A percentile compares a stretch with the other conserved stretches of the same genome.
Conservation (phyloP, 92 coral and sea anemone genomes). For the Heliopora coerulea region DNA sequence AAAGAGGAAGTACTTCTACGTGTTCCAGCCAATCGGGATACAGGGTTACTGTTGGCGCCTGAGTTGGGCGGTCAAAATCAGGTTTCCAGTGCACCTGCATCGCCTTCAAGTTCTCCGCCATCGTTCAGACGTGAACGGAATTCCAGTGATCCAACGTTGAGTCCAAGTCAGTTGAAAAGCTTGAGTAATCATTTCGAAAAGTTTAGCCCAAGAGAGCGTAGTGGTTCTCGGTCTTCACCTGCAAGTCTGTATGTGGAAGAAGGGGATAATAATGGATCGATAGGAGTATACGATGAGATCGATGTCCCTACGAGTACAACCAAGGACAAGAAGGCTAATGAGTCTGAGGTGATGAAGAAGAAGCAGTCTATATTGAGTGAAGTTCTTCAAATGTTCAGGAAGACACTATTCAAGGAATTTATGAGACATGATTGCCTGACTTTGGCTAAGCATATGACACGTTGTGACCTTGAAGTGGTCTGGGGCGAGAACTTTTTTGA, state of each 20-base stretch:
- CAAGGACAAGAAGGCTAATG: slow-evolving; percentile 15
- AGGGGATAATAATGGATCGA: slow-evolving; percentile 15
- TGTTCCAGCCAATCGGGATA: slow-evolving; percentile 84
- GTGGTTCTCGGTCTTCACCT: slow-evolving; percentile 30
- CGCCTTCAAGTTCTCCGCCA: slow-evolving; percentile 35
- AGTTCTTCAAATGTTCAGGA: slow-evolving; percentile 72
- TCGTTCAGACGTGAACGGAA: slow-evolving; percentile 28
- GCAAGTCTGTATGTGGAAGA: slow-evolving; percentile 38
- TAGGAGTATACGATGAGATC: slow-evolving; percentile 24
- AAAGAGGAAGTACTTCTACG: slow-evolving; percentile 62
- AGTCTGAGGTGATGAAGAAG: slow-evolving; percentile 38
- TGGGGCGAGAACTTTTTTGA: slow-evolving; percentile 55
- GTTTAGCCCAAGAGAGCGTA: background rate
- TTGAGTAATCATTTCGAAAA: slow-evolving; percentile 17
- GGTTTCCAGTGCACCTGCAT: slow-evolving; percentile 32
- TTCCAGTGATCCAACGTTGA: slow-evolving; percentile 19
- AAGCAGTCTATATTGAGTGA: slow-evolving; percentile 71
- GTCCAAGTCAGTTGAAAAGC: background rate
- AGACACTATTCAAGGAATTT: slow-evolving; percentile 64
- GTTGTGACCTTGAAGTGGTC: slow-evolving; percentile 69
- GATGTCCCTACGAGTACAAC: background rate
- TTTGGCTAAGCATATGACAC: slow-evolving; percentile 91
- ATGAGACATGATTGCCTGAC: slow-evolving; percentile 63
- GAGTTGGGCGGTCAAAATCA: slow-evolving; percentile 17
- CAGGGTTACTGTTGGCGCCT: slow-evolving; percentile 63